A percentile compares a stretch with the other conserved stretches of the same genome.
These are phyloP conservation scores for Trogon surrucura DNA, from an alignment of 2,113 vertebrate genomes.

Conservation along the genomic window DNA sequence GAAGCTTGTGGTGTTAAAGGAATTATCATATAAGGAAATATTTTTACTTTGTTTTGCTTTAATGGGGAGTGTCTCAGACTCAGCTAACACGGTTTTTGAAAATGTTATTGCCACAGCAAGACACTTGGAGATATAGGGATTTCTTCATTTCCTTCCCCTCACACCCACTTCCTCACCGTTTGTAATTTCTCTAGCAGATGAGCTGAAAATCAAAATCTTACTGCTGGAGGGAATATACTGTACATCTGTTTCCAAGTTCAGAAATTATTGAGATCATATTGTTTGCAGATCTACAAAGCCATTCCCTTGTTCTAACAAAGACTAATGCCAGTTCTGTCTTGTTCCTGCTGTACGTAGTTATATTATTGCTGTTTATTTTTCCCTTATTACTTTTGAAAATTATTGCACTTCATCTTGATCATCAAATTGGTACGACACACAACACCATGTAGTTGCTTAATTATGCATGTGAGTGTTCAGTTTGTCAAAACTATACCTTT, in stretches of 20 bases:
- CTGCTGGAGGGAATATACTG: neutral
- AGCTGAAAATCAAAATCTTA: slow-evolving; percentile 45
- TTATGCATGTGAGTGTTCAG: slow-evolving; percentile 43
- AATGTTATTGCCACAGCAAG: neutral
- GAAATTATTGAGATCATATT: slow-evolving; percentile 34
- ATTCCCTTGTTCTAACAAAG: slow-evolving; percentile 37
- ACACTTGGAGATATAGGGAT: neutral
- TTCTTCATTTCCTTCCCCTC: neutral
- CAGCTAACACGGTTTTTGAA: neutral
- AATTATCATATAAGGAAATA: neutral
- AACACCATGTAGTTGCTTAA: slow-evolving; percentile 37
- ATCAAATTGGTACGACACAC: slow-evolving; percentile 34
- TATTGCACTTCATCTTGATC: slow-evolving; percentile 67
- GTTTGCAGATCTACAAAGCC: slow-evolving; percentile 53
- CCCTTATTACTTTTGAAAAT: slow-evolving; percentile 64
- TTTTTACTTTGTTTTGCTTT: neutral
- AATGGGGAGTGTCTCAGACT: neutral
- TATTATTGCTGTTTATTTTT: slow-evolving; percentile 55
- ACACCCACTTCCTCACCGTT: neutral
- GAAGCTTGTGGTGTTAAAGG: neutral
- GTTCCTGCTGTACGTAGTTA: slow-evolving; percentile 30
- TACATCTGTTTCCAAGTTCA: slow-evolving; percentile 47
- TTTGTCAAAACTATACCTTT: slow-evolving; percentile 37
- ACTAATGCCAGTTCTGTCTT: neutral
- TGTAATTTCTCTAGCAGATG: slow-evolving; percentile 21